Evolutionary conservation across 1,140 invertebrate species (phyloP).

Genomic region (Leguminivora glycinivorella): DNA sequence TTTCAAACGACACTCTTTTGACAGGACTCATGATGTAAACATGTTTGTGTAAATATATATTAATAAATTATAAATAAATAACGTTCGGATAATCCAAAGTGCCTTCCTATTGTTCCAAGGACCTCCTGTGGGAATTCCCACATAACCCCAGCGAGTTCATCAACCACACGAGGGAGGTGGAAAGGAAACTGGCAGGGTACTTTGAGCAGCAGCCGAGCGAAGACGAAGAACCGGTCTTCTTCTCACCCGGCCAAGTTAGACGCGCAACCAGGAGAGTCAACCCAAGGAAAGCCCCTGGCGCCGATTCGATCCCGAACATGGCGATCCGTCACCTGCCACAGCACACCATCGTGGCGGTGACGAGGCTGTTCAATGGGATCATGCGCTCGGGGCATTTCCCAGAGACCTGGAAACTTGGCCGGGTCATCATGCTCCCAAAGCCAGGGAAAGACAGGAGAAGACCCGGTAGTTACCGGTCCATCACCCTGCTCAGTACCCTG

Average conservation of each 20-base stretch:
- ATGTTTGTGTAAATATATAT: too few species aligned
- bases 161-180: too few species aligned
- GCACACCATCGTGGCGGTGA: constrained; percentile 31
- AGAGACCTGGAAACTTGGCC: constrained; percentile 48
- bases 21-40: too few species aligned
- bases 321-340: constrained; percentile 19
- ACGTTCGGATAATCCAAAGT: too few species aligned
- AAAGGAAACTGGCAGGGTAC: too few species aligned
- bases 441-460: constrained; percentile 44
- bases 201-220: constrained; percentile 15
- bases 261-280: constrained; percentile 21
- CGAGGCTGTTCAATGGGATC: constrained; percentile 35
- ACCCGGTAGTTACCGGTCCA: constrained; percentile 50
- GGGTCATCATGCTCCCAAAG: too few species aligned
- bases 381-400: constrained; percentile 45
- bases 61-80: too few species aligned
- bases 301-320: constrained; percentile 14
- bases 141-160: too few species aligned
- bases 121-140: too few species aligned
- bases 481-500: constrained; percentile 45
- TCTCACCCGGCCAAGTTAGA: too few species aligned
- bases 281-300: constrained; percentile 37
- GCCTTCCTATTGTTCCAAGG: too few species aligned
- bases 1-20: too few species aligned
- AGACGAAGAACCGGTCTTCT: constrained; percentile 33